phyloP scores from a whole-genome alignment of 2,113 vertebrate genomes.

The Podarcis muralis region DNA sequence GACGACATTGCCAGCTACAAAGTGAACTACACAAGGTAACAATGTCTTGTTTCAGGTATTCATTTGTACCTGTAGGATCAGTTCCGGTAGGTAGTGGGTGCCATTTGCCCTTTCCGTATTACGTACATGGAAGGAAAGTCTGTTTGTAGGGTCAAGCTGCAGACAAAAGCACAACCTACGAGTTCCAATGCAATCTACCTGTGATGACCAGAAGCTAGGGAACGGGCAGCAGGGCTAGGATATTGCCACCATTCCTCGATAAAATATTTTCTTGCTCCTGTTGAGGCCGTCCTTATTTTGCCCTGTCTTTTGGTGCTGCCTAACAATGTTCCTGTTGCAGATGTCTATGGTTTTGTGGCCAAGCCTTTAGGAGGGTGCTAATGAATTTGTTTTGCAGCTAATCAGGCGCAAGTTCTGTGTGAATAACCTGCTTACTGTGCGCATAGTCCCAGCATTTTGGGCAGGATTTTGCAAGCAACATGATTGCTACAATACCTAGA shows the following conservation, averaged over 20 bases:
- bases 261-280: too few relatives aligned
- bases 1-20: constrained; percentile 94
- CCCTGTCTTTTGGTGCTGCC: too few relatives aligned
- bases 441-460: too few relatives aligned
- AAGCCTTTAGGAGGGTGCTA: too few relatives aligned
- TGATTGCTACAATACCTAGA: too few relatives aligned
- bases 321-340: too few relatives aligned
- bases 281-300: too few relatives aligned
- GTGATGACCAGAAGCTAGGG: not conserved
- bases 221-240: not conserved
- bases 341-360: too few relatives aligned
- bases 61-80: not conserved
- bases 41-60: not conserved
- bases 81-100: not conserved
- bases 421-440: too few relatives aligned
- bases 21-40: constrained; percentile 96
- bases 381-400: too few relatives aligned
- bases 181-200: not conserved
- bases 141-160: not conserved
- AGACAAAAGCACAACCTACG: not conserved
- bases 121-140: not conserved
- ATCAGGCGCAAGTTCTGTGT: too few relatives aligned
- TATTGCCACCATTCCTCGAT: not conserved
- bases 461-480: too few relatives aligned
- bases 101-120: not conserved